Evolutionary conservation across 2,888 invertebrate species (phyloP).

Genomic region (Parapristionchus giblindavisi): DNA sequence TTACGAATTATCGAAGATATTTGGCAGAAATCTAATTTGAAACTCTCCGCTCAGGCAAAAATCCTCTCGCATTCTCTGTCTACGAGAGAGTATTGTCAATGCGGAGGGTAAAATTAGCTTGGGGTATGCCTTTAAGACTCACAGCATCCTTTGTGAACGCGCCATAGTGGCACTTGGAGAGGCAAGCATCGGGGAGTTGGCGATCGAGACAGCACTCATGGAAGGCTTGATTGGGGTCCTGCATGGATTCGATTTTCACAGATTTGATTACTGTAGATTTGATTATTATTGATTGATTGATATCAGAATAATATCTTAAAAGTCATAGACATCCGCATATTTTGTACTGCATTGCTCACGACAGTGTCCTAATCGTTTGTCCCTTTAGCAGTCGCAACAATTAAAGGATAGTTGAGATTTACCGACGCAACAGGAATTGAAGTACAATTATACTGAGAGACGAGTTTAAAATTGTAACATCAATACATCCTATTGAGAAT

Average conservation of each 20-base stretch:
- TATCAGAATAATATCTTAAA: background rate
- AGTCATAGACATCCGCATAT: too few species aligned
- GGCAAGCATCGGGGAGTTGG: slow-evolving; percentile 64
- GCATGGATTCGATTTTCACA: background rate
- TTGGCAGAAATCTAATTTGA: background rate
- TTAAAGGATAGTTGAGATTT: too few species aligned
- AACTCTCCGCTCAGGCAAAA: too few species aligned
- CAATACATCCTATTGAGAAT: too few species aligned
- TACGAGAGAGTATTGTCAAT: background rate
- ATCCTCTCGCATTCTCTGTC: too few species aligned
- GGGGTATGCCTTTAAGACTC: too few species aligned
- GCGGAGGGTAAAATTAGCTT: background rate
- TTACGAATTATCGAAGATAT: background rate
- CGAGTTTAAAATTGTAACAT: too few species aligned
- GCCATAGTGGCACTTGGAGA: slow-evolving; percentile 60
- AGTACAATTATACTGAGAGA: too few species aligned
- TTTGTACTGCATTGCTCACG: too few species aligned
- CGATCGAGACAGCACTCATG: slow-evolving; percentile 66
- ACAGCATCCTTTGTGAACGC: slow-evolving; percentile 60
- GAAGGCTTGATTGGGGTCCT: slow-evolving; percentile 66
- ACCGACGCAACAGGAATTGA: too few species aligned
- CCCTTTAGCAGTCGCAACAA: too few species aligned
- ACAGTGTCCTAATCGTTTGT: background rate
- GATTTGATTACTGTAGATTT: background rate
- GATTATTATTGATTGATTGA: background rate